Evolutionary conservation across 2,888 invertebrate genomes (phyloP).

Genomic region (Eristalis intricaria): DNA sequence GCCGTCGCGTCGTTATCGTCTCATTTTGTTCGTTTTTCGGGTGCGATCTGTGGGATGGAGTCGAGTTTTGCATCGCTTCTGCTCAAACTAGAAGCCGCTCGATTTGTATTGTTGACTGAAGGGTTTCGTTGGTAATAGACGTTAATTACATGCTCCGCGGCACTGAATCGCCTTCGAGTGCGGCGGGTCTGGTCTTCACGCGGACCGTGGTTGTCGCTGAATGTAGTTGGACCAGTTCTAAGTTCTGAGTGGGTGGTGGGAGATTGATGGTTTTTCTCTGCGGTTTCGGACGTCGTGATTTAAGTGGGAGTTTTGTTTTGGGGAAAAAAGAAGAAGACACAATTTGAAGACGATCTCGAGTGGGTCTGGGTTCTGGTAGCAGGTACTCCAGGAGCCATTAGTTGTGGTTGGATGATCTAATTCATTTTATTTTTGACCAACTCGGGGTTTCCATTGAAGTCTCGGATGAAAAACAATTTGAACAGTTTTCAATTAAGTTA

Average conservation of each 20-base stretch:
- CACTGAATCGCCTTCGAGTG: neutral
- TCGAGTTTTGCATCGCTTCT: slow-evolving; percentile 37
- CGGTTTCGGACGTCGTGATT: neutral
- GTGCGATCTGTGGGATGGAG: slow-evolving; percentile 43
- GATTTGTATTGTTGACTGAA: slow-evolving; percentile 36
- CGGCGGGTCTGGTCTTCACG: neutral
- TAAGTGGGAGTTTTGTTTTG: neutral
- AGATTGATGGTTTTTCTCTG: neutral
- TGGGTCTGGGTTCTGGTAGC: neutral
- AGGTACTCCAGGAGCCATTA: neutral
- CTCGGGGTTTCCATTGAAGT: no score
- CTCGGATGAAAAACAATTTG: no score
- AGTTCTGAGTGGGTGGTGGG: neutral
- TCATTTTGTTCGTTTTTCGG: no score
- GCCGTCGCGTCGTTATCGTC: neutral
- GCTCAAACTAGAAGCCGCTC: neutral
- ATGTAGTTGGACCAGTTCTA: neutral
- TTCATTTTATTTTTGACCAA: neutral
- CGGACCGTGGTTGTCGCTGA: neutral
- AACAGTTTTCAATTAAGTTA: no score
- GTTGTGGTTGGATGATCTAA: neutral
- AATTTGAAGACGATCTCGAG: neutral
- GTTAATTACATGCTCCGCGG: neutral
- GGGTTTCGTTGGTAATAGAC: slow-evolving; percentile 36
- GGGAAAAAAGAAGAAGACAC: neutral